These are phyloP conservation scores for Elgaria multicarinata DNA, from an alignment of 2,113 vertebrate species.

Conservation along the genomic window DNA sequence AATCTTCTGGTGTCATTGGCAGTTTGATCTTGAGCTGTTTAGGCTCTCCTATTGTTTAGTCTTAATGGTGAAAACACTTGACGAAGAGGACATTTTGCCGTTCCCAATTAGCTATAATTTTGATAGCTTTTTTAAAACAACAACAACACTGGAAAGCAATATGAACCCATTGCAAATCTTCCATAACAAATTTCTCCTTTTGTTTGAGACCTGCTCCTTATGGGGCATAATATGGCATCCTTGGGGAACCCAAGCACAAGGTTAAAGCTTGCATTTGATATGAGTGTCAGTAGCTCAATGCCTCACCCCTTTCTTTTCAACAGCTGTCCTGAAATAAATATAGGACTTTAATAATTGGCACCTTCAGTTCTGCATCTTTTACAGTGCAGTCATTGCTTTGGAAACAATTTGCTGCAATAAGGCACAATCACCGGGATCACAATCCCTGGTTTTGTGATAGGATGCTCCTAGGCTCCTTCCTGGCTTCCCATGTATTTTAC, in stretches of 20 bases:
- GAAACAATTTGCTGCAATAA: neutral
- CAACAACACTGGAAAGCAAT: neutral
- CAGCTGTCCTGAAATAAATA: neutral
- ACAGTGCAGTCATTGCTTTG: neutral
- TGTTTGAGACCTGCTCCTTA: neutral
- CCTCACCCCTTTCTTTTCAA: neutral
- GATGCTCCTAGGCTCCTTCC: neutral
- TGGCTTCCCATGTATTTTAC: neutral
- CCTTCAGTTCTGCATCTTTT: neutral
- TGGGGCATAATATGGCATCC: neutral
- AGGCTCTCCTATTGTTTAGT: neutral
- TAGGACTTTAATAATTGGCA: neutral
- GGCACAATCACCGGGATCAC: neutral
- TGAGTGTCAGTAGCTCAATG: neutral
- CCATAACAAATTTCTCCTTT: neutral
- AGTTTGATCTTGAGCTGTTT: neutral
- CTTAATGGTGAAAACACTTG: neutral
- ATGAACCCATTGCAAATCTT: neutral
- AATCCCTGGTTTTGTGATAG: neutral
- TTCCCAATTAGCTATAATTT: neutral
- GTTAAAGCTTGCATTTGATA: neutral
- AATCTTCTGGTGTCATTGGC: neutral
- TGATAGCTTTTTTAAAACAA: neutral
- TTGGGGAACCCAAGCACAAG: neutral
- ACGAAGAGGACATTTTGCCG: neutral